Percentiles rank a stretch among this genome's conserved stretches.
phyloP scores from a whole-genome alignment of 92 coral and sea anemone species.

The Porites divaricata region DNA sequence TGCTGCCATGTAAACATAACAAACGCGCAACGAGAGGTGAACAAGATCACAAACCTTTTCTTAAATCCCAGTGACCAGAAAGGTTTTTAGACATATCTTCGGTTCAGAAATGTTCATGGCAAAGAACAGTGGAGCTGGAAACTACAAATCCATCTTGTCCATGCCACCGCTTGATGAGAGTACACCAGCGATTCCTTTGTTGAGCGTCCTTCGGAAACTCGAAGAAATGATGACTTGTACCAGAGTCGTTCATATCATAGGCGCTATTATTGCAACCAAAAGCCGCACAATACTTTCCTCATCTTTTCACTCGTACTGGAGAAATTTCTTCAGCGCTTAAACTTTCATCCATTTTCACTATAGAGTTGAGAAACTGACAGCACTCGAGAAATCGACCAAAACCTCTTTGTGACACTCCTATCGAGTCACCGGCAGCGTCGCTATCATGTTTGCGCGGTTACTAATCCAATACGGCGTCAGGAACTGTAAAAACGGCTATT shows the following conservation, averaged over 20 bases:
- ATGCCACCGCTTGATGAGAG: background rate
- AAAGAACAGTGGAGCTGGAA: conserved; percentile 54
- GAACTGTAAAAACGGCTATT: too few species aligned
- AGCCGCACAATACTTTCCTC: background rate
- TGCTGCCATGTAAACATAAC: conserved; percentile 1
- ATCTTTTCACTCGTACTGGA: too few species aligned
- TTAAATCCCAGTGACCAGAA: conserved; percentile 23
- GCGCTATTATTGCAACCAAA: background rate
- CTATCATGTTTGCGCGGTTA: too few species aligned
- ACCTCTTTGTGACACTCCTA: too few species aligned
- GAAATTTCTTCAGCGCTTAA: too few species aligned
- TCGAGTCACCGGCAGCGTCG: background rate
- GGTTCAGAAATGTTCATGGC: conserved; percentile 47
- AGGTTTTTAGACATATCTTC: conserved; percentile 45
- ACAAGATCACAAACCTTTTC: conserved; percentile 23
- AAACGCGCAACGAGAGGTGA: background rate
- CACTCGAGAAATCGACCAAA: too few species aligned
- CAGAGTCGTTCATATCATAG: background rate
- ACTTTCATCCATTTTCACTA: too few species aligned
- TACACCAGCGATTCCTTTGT: background rate
- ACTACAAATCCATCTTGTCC: conserved; percentile 57
- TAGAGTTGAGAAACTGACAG: too few species aligned
- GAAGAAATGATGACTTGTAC: background rate
- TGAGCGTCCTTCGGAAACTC: background rate
- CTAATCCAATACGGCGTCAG: too few species aligned